Evolutionary conservation across 1,140 invertebrate genomes (phyloP).

Genomic region (Diabrotica virgifera): DNA sequence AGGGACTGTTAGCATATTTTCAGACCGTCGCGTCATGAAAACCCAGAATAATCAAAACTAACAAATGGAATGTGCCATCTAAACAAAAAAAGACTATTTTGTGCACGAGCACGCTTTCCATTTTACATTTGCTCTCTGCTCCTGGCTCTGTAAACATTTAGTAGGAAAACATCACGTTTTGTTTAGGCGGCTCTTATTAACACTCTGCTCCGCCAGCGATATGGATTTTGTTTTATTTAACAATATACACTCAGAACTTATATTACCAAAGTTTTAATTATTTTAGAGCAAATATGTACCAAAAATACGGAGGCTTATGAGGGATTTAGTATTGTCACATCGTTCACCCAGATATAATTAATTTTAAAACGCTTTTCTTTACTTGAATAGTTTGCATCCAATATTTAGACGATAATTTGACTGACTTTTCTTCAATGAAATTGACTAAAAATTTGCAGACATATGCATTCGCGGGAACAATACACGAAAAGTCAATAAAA

Average conservation of each 20-base stretch:
- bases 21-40: background rate
- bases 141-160: conserved; percentile 2
- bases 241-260: background rate
- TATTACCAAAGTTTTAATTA: conserved; percentile 3
- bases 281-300: background rate
- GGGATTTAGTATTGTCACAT: too few species aligned
- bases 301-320: too few species aligned
- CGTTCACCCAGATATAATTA: too few species aligned
- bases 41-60: background rate
- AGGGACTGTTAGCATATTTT: background rate
- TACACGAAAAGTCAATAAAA: too few species aligned
- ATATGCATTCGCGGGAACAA: too few species aligned
- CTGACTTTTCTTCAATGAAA: too few species aligned
- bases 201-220: conserved; percentile 1
- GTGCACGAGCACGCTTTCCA: conserved; percentile 1
- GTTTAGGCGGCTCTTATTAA: conserved; percentile 1
- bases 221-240: conserved; percentile 3
- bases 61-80: conserved; percentile 1
- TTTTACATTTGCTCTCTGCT: conserved; percentile 2
- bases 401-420: too few species aligned
- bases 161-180: conserved; percentile 2
- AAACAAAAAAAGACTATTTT: conserved; percentile 3
- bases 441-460: too few species aligned
- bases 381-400: too few species aligned
- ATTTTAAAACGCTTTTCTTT: too few species aligned